These are phyloP conservation scores for Nematostella vectensis DNA, from an alignment of 92 coral and sea anemone species.

Conservation along the genomic window DNA sequence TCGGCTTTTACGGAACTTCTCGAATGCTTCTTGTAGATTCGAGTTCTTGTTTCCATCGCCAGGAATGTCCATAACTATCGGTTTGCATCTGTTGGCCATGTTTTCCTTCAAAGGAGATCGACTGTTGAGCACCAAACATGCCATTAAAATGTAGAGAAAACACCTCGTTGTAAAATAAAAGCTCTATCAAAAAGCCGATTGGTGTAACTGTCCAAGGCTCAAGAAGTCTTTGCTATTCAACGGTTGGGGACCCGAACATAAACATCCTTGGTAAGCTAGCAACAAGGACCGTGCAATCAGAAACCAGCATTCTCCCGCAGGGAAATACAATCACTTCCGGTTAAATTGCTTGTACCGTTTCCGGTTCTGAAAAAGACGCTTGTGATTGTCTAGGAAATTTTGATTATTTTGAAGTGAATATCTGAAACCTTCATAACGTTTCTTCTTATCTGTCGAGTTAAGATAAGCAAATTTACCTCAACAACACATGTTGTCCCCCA, in stretches of 20 bases:
- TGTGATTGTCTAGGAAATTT: no score
- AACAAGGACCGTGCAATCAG: constrained; percentile 29
- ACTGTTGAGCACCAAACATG: constrained; percentile 19
- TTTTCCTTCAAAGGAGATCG: background rate
- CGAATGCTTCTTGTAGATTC: constrained; percentile 81
- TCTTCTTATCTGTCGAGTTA: no score
- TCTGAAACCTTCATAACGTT: no score
- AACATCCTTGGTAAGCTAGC: constrained; percentile 24
- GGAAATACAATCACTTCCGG: constrained; percentile 20
- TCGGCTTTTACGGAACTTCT: constrained; percentile 75
- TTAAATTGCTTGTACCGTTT: background rate
- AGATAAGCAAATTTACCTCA: no score
- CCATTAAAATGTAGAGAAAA: constrained; percentile 10
- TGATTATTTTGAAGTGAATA: no score
- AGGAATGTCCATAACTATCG: constrained; percentile 22
- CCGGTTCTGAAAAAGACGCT: no score
- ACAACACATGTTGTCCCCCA: no score
- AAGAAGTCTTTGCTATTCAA: constrained; percentile 3
- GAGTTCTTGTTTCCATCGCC: constrained; percentile 19
- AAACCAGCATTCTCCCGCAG: constrained; percentile 1
- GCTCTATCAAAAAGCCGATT: background rate
- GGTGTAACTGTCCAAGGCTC: background rate
- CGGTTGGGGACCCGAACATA: constrained; percentile 14
- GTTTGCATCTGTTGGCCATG: constrained; percentile 19
- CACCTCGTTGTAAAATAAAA: background rate